Evolutionary conservation across 2,888 invertebrate genomes (phyloP), one percentile per base, ranked within the genome.

Genomic region (Osmoderma eremita): DNA sequence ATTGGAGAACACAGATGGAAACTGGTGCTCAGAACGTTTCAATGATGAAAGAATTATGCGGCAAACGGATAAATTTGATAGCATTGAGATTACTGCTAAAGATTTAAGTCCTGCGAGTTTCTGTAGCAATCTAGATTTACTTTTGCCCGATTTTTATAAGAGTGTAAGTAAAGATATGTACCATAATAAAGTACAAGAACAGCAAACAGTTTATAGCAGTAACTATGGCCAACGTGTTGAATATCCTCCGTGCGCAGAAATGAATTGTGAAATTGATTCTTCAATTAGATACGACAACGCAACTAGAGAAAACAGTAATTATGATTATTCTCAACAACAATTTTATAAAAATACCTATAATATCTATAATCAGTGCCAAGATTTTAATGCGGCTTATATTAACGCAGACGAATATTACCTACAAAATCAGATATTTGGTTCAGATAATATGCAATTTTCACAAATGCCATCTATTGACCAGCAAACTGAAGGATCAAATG

Each of bases 21-120:
- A 24, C 22, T 76, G 76, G 76, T 20, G 74, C 17, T 56, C 73
- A 4, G 75, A 77, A 56, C 65, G 73, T 38, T 50, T 72, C n/a
- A 70, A 66, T 30, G 75, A 75, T 48, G 71, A 74, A 4, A 67
- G 69, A 22, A 67, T 70, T 5, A 58, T 75, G 17, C 76, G 77
- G 63, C 70, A 76, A 41, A 67, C 76, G 0, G 79, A 79, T 63
- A 80, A 79, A 73, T 75, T 78, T 17, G 79, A 80, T 68, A 76
- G 75, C 54, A 76, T 78, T 56, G 80, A 80, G 67, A 77, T 79
- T 20, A 74, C 73, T 2, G 78, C 75, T 68, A 81, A 80, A 72
- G 79, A 80, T 72, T 71, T 79, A 54, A 81, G 80, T 66, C 80
- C 80, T 2, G 76, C 74, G 4, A 80, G 78, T 71, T 79, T 76